Conservation (phyloP, 2,113 vertebrate genomes). For the Tricholaema leucomelas region DNA sequence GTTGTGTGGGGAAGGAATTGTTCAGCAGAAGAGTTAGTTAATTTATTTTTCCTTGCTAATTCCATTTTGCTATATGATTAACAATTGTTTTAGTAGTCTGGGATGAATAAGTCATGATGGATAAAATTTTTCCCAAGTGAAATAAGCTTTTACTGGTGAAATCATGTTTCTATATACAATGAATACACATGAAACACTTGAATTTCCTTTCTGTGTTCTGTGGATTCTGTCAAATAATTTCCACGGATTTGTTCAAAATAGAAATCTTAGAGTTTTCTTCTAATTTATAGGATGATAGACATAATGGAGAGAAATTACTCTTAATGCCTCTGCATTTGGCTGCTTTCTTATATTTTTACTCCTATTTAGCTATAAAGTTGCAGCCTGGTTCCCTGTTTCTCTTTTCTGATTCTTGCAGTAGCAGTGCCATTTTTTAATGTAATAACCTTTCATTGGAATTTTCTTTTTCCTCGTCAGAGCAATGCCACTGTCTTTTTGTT, state of each 20-base stretch:
- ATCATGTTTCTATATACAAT: neutral
- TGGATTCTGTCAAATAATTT: neutral
- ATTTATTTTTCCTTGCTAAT: constrained; percentile 31
- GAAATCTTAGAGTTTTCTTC: neutral
- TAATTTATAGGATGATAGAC: neutral
- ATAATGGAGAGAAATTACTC: neutral
- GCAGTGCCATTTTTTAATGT: neutral
- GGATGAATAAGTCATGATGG: neutral
- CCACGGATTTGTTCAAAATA: neutral
- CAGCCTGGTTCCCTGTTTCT: neutral
- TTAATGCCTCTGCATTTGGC: neutral
- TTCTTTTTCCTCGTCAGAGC: neutral
- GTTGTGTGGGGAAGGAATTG: neutral
- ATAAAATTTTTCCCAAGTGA: neutral
- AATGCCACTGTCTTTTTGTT: neutral
- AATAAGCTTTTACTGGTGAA: neutral
- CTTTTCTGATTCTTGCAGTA: neutral
- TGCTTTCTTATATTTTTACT: neutral
- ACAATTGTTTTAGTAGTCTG: neutral
- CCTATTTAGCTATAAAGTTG: neutral
- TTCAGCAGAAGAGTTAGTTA: neutral
- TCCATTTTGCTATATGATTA: constrained; percentile 32
- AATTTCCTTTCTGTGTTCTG: neutral
- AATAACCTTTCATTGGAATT: neutral
- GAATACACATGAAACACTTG: neutral